These are phyloP conservation scores for Protodeltote pygarga DNA, from an alignment of 2,888 invertebrate species.

Conservation along the genomic window DNA sequence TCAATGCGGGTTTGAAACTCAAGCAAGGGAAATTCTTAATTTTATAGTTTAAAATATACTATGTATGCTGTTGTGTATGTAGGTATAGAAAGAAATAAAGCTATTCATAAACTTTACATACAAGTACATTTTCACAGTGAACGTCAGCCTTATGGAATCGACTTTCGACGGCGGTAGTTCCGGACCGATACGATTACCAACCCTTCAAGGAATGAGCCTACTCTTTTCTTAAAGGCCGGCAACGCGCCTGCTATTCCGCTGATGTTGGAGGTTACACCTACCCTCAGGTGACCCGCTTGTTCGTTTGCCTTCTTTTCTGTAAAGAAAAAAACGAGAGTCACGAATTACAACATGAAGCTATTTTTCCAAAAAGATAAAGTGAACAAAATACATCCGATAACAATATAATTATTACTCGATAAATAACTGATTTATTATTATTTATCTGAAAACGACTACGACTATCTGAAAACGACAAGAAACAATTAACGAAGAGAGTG, in stretches of 20 bases:
- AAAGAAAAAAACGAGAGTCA: no score
- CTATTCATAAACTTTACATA: no score
- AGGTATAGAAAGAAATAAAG: not conserved
- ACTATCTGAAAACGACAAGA: conserved; percentile 39
- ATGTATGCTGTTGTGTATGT: not conserved
- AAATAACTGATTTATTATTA: conserved; percentile 49
- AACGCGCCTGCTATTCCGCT: no score
- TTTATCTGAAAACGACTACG: conserved; percentile 36
- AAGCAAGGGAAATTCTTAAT: conserved; percentile 3
- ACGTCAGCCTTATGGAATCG: no score
- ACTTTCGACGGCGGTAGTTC: no score
- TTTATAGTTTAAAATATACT: not conserved
- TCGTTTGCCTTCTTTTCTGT: no score
- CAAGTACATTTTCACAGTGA: no score
- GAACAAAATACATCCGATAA: conserved; percentile 31
- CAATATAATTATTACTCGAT: conserved; percentile 36
- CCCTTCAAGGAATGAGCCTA: no score
- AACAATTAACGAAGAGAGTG: conserved; percentile 44
- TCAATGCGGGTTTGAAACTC: conserved; percentile 25
- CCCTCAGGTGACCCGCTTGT: no score
- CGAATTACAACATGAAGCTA: conserved; percentile 16
- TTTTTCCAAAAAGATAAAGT: conserved; percentile 14
- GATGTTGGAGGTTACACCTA: no score
- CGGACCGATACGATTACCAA: no score
- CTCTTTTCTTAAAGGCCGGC: no score